Conservation (phyloP, 2,113 vertebrate species). For the Brienomyrus brachyistius region DNA sequence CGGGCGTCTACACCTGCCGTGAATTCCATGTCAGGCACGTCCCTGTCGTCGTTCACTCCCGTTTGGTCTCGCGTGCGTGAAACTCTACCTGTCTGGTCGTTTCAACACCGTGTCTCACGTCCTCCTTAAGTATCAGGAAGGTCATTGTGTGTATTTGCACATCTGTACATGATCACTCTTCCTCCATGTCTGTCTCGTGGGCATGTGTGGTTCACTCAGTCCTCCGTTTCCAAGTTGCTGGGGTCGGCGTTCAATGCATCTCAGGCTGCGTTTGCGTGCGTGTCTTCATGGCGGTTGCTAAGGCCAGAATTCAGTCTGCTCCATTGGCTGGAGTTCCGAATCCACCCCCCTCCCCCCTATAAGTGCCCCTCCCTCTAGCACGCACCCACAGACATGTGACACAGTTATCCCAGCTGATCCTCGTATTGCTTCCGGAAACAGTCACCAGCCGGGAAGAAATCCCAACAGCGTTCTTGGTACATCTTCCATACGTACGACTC, state of each 20-base stretch:
- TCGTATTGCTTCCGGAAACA: constrained; percentile 92
- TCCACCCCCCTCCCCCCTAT: not conserved
- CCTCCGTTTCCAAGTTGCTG: not conserved
- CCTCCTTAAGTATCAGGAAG: constrained; percentile 31
- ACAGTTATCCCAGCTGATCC: constrained; percentile 76
- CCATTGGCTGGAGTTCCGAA: not conserved
- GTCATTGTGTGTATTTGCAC: constrained; percentile 38
- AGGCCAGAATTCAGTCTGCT: constrained; percentile 3
- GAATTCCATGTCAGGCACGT: constrained; percentile 35
- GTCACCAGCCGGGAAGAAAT: constrained; percentile 86
- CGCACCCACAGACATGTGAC: constrained; percentile 4
- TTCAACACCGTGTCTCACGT: not conserved
- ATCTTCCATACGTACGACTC: constrained; percentile 93
- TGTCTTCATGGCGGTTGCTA: not conserved
- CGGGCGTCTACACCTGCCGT: constrained; percentile 16
- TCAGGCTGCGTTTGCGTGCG: not conserved
- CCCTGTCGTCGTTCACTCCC: constrained; percentile 31
- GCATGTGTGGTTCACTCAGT: not conserved
- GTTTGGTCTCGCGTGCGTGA: not conserved
- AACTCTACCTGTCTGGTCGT: not conserved
- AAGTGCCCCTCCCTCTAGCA: not conserved
- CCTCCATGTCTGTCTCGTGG: constrained; percentile 14
- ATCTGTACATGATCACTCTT: constrained; percentile 33
- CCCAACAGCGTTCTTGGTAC: constrained; percentile 88
- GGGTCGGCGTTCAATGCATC: constrained; percentile 15